Evolutionary conservation across 2,113 vertebrate genomes (phyloP).

Genomic region (cattle (Bos taurus)): DNA sequence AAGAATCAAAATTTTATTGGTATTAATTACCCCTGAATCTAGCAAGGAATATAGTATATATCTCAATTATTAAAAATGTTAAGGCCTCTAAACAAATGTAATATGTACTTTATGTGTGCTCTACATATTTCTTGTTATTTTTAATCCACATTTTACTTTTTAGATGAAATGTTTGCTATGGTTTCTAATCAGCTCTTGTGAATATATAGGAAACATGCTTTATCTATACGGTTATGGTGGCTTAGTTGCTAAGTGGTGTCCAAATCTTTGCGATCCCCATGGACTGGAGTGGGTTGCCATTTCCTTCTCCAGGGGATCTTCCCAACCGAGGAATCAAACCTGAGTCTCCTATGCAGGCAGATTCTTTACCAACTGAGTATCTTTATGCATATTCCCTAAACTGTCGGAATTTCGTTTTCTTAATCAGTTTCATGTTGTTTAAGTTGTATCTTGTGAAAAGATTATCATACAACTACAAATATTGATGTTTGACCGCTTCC

Average conservation of each 20-base stretch:
- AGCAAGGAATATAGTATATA: neutral
- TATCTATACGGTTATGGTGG: neutral
- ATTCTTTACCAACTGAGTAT: neutral
- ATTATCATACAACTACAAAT: neutral
- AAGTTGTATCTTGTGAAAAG: neutral
- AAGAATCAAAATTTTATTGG: constrained; percentile 31
- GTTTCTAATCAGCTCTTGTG: neutral
- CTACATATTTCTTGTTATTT: neutral
- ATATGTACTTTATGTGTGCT: neutral
- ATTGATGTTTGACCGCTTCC: neutral
- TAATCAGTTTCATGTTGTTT: neutral
- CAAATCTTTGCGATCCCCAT: neutral
- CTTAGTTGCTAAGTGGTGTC: neutral
- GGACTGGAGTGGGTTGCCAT: neutral
- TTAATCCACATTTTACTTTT: neutral
- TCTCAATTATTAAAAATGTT: constrained; percentile 39
- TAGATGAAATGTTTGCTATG: neutral
- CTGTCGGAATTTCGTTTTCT: neutral
- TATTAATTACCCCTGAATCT: constrained; percentile 46
- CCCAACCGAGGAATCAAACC: neutral
- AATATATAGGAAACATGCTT: neutral
- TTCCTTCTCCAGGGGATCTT: neutral
- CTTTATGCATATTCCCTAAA: neutral
- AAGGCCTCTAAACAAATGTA: neutral
- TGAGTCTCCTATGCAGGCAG: neutral